Base-by-base conservation (phyloP, 2,888 invertebrate genomes). In the Calliopum simillimum region DNA sequence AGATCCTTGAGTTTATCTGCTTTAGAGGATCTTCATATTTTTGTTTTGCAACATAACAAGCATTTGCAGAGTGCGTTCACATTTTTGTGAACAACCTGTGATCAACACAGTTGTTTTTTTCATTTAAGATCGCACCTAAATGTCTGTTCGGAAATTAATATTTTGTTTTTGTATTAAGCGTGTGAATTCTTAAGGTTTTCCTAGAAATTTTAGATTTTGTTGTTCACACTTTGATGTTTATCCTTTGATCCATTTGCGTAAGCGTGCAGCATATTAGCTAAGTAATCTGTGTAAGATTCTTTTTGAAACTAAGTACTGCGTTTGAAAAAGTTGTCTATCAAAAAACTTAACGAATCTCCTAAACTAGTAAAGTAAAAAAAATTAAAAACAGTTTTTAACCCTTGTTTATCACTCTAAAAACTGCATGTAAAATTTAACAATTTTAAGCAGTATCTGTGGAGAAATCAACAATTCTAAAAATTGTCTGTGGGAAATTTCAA, bases 1-100 rank as follows among this genome's bases (percentile, higher is more conserved):
- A 43, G 44, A 59, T 59, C 59, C 33, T 19, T 46, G 66, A 16
- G 53, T 66, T 70, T 53, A 70, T 66, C 70, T 66, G 47, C 25
- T 13, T 70, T 67, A 70, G 61, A 46, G 66, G 70, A 70, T 70
- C 66, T 49, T 4, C 21, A 23, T 46, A 23, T 21, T 43, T 16
- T 62, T 49, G 23, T 14, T 62, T 46, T n/a, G 21, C 13, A 47
- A 49, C 49, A 47, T 8, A 14, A n/a, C 4, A n/a, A 25, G 23
- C 49, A 14, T 47, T 14, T 33, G 25, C 33, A 6, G 25, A 5
- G 13, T 59, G 19, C 11, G 5, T 2, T 16, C n/a, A 19, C 4
- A 33, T 13, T 59, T 33, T 41, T 59, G 53, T 51, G 51, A 41
- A 53, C 51, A 64, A 64, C 64, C 53, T 53, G 64, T 13, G 33